These are phyloP conservation scores for Caerostris darwini DNA, from an alignment of 1,140 invertebrate species.

Conservation along the genomic window DNA sequence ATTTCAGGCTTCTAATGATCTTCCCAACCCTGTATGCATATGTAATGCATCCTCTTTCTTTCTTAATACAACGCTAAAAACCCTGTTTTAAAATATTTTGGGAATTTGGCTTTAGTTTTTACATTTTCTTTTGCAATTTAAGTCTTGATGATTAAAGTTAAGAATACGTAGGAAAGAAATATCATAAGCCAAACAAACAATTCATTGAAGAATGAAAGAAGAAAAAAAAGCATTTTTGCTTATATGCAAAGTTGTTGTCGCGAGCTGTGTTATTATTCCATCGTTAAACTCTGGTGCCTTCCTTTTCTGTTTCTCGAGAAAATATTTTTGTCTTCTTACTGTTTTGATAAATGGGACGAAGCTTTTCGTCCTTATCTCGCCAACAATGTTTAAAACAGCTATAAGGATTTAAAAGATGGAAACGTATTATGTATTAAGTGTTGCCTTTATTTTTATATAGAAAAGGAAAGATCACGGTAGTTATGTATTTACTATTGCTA, in stretches of 20 bases:
- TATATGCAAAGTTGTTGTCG: conserved; percentile 34
- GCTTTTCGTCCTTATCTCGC: too few species aligned
- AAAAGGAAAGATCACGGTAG: too few species aligned
- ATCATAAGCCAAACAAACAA: conserved; percentile 18
- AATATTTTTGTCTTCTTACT: not conserved
- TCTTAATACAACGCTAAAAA: too few species aligned
- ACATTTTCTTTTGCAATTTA: conserved; percentile 26
- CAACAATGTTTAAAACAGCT: too few species aligned
- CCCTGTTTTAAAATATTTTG: conserved; percentile 41
- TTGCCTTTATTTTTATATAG: too few species aligned
- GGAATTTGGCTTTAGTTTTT: conserved; percentile 29
- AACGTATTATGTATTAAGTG: too few species aligned
- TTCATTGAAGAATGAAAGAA: not conserved
- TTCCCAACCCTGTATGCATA: not conserved
- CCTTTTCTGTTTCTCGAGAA: not conserved
- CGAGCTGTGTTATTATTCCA: not conserved
- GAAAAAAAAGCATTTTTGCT: too few species aligned
- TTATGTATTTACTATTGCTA: too few species aligned
- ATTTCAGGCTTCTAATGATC: conserved; percentile 53
- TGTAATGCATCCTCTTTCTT: not conserved
- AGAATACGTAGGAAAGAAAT: not conserved
- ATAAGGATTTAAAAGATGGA: too few species aligned
- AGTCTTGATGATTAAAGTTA: conserved; percentile 54
- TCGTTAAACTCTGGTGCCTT: not conserved
- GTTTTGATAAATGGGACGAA: conserved; percentile 26